Percentiles rank a stretch among this genome's conserved stretches.
phyloP scores from a whole-genome alignment of 1,140 invertebrate genomes.

The Zaprionus kolodkinae region DNA sequence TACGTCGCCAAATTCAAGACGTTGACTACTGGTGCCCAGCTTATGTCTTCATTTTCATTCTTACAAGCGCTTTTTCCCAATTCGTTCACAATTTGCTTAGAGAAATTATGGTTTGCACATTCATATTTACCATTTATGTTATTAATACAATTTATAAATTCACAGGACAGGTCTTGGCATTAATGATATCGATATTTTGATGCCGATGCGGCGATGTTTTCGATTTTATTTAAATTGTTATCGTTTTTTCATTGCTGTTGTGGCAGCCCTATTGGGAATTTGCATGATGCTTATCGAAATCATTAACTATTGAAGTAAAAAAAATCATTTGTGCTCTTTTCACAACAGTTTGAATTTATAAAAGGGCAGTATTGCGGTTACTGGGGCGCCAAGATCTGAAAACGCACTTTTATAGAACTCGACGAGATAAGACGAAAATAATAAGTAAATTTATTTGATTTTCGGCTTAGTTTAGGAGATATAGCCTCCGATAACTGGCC shows the following conservation, averaged over 20 bases:
- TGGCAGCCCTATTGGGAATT: conserved; percentile 12
- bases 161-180: conserved; percentile 40
- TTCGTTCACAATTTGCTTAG: background rate
- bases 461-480: too few relatives aligned
- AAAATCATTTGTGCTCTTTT: background rate
- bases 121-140: conserved; percentile 45
- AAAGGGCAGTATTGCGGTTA: too few relatives aligned
- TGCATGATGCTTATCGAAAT: conserved; percentile 7
- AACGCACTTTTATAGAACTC: too few relatives aligned
- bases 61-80: background rate
- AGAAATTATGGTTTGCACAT: conserved; percentile 1
- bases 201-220: conserved; percentile 35
- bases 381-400: too few relatives aligned
- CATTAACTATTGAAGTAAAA: background rate
- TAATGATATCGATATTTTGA: conserved; percentile 38
- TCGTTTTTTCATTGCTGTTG: conserved; percentile 10
- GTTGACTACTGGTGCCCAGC: background rate
- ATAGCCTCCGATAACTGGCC: too few relatives aligned
- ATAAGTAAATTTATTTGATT: too few relatives aligned
- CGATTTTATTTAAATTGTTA: conserved; percentile 14
- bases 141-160: conserved; percentile 33
- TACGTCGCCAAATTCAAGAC: conserved; percentile 48
- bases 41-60: background rate
- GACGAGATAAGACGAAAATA: too few relatives aligned
- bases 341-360: background rate